Base-by-base conservation (phyloP, 1,140 invertebrate genomes). In the Papilio polytes region DNA sequence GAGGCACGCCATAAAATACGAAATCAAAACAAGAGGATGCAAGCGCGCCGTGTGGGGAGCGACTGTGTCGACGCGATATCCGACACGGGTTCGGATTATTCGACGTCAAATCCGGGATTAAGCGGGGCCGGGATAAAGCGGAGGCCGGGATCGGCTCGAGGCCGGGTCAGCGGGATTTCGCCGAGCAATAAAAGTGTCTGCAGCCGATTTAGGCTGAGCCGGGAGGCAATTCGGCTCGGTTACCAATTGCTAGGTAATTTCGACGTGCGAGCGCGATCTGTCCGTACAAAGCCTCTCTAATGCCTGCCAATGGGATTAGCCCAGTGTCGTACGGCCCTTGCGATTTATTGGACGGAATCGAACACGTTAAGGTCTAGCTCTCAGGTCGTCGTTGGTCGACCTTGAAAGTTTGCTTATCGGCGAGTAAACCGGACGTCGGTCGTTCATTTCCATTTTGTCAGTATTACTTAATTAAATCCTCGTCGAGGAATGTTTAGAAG, bases 131-230 rank as follows among this genome's bases (percentile, higher is more conserved):
- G 92, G 91, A 92, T 92, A 94, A 92, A 91, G 81, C 87, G 84
- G 81, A 86, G 86, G 82, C 85, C 85, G 89, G 88, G 86, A 89
- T 86, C 89, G 82, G 84, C 85, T 87, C 84, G 88, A 90, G 87
- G 87, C 87, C 91, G 91, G 93, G 93, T 93, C 93, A 92, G 88
- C 89, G 90, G 93, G 94, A 94, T 94, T 95, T 94, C 82, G 88
- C 84, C 87, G 86, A 88, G 93, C 93, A 95, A 95, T 95, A 95
- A 95, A 95, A 95, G 94, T 95, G 94, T 95, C 94, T 95, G 91
- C 93, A 94, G 91, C 92, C 93, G 93, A 94, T 94, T 94, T 93
- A 94, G 88, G 84, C 89, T 91, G 92, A 94, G 93, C 92, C 92
- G 89, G 82, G 85, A 90, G 92, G 93, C 92, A 92, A 94, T 94